phyloP scores from a whole-genome alignment of 2,888 invertebrate species.

The Nephrotoma appendiculata region DNA sequence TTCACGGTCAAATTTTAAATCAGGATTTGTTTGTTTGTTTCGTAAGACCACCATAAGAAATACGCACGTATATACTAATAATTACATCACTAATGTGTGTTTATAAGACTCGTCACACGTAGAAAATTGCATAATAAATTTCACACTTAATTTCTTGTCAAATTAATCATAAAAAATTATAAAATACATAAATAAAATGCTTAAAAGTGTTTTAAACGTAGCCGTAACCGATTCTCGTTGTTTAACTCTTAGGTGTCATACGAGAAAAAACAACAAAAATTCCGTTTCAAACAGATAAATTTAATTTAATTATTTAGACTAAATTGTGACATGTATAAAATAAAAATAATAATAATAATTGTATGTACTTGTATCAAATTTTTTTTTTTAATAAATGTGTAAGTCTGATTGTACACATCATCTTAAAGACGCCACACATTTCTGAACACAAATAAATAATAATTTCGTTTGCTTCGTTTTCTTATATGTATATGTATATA shows the following conservation, averaged over 20 bases:
- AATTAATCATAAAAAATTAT: background rate
- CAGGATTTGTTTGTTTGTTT: background rate
- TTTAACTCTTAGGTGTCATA: background rate
- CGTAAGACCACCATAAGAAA: background rate
- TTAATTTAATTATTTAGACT: background rate
- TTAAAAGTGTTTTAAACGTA: background rate
- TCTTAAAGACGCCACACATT: background rate
- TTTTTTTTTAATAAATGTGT: background rate
- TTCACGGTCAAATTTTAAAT: background rate
- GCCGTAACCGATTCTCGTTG: background rate
- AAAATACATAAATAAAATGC: background rate
- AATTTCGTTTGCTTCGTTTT: background rate
- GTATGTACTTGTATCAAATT: background rate
- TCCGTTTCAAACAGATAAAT: background rate
- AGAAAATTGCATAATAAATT: background rate
- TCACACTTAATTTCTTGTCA: background rate
- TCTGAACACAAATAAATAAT: background rate
- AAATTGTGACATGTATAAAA: background rate
- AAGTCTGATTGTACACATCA: background rate
- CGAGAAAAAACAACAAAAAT: background rate
- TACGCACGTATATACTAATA: background rate
- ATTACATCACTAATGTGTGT: background rate
- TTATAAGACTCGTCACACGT: background rate
- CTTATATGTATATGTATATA: background rate
- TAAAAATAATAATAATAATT: background rate